Evolutionary conservation across 1,140 invertebrate genomes (phyloP).

Genomic region (Drosophila littoralis): DNA sequence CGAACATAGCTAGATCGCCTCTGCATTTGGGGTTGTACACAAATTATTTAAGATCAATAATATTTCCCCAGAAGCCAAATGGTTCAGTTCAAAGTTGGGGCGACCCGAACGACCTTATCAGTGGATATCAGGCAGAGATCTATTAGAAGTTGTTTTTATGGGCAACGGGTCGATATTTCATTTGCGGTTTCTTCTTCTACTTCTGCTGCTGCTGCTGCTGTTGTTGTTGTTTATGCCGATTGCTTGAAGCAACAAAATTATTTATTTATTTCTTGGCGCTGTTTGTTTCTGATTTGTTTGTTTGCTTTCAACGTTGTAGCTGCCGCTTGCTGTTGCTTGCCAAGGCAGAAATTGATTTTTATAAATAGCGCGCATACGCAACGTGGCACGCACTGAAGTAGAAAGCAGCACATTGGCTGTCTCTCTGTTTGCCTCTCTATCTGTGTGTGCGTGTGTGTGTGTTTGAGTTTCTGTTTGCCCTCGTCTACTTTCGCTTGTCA

Average conservation of each 20-base stretch:
- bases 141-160: conserved; percentile 1
- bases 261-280: conserved; percentile 68
- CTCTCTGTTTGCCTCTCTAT: conserved; percentile 22
- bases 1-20: too few species aligned
- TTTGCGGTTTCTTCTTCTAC: not conserved
- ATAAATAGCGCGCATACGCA: conserved; percentile 82
- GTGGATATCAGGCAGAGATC: not conserved
- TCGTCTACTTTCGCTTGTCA: conserved; percentile 28
- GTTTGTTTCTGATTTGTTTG: conserved; percentile 55
- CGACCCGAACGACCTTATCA: conserved; percentile 10
- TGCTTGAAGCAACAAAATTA: conserved; percentile 52
- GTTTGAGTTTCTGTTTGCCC: too few species aligned
- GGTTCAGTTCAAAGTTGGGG: conserved; percentile 14
- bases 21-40: too few species aligned
- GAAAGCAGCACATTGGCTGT: conserved; percentile 63
- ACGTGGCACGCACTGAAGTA: conserved; percentile 78
- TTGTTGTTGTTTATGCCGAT: conserved; percentile 21
- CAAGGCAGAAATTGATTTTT: conserved; percentile 82
- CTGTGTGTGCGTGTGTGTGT: conserved; percentile 25
- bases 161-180: conserved; percentile 18
- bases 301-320: conserved; percentile 41
- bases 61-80: not conserved
- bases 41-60: too few species aligned
- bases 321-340: conserved; percentile 38
- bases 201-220: conserved; percentile 5